These are phyloP conservation scores for Peucedramus taeniatus DNA, from an alignment of 2,113 vertebrate species.

Conservation along the genomic window DNA sequence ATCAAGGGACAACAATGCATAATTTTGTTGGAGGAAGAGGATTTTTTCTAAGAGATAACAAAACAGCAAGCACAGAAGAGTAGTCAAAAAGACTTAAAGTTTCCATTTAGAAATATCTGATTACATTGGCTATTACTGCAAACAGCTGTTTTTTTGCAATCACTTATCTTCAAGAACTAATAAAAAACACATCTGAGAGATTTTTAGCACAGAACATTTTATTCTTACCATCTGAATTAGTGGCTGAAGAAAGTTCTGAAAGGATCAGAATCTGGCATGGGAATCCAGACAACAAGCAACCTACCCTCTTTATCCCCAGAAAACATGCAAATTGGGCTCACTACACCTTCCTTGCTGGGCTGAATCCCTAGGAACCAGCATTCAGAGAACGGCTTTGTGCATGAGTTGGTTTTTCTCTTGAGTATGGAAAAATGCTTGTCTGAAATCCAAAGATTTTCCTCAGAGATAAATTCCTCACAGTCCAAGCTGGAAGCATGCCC, in stretches of 20 bases:
- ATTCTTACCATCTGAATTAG: constrained; percentile 26
- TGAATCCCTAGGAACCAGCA: neutral
- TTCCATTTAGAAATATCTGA: neutral
- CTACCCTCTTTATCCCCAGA: neutral
- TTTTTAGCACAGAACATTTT: constrained; percentile 29
- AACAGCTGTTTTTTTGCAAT: neutral
- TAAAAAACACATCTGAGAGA: neutral
- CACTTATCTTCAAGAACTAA: neutral
- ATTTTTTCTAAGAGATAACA: neutral
- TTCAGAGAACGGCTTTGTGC: neutral
- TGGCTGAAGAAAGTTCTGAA: neutral
- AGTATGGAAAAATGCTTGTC: neutral
- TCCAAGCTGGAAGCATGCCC: neutral
- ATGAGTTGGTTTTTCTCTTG: neutral
- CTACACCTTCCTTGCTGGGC: neutral
- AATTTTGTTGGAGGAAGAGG: neutral
- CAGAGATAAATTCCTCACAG: neutral
- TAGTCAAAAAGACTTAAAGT: neutral
- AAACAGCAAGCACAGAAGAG: neutral
- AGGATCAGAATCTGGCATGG: neutral
- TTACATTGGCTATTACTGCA: neutral
- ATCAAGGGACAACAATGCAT: neutral
- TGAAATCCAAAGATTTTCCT: neutral
- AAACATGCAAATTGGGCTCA: neutral
- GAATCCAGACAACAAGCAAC: neutral